phyloP scores from a whole-genome alignment of 2,797 vertebrate genomes.

The Brachyrhaphis roseni region DNA sequence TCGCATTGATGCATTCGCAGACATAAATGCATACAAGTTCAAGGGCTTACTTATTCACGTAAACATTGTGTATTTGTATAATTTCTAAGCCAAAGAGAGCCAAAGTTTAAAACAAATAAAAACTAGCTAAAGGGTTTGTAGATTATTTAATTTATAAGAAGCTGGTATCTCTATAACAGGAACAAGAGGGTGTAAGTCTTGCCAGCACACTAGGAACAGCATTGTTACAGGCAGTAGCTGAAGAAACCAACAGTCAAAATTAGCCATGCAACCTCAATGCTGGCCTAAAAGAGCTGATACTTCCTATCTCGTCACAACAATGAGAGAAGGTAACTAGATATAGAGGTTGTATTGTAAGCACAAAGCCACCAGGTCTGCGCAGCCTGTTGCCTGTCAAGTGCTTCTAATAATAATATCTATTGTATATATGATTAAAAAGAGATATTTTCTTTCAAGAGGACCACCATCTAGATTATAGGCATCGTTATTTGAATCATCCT shows the following conservation, averaged over 20 bases:
- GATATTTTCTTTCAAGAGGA: not conserved
- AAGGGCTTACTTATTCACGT: constrained; percentile 58
- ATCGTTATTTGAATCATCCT: constrained; percentile 11
- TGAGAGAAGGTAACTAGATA: not conserved
- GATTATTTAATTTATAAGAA: not conserved
- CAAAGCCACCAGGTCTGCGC: not conserved
- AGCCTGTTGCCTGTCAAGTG: not conserved
- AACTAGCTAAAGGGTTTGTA: not conserved
- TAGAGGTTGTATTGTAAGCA: not conserved
- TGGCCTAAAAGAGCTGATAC: not conserved
- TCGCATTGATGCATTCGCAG: constrained; percentile 13
- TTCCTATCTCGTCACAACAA: not conserved
- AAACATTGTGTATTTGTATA: constrained; percentile 47
- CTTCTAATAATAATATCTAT: not conserved
- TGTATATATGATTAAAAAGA: not conserved
- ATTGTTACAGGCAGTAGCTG: not conserved
- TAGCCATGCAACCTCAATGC: not conserved
- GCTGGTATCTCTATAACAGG: not conserved
- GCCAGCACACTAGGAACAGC: not conserved
- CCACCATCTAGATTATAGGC: not conserved
- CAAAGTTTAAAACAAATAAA: not conserved
- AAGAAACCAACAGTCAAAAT: not conserved
- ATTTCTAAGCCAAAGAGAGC: constrained; percentile 23
- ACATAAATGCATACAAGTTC: constrained; percentile 30
- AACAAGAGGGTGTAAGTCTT: not conserved